These are phyloP conservation scores for Oncopeltus fasciatus DNA, from an alignment of 1,140 invertebrate species.

Conservation along the genomic window DNA sequence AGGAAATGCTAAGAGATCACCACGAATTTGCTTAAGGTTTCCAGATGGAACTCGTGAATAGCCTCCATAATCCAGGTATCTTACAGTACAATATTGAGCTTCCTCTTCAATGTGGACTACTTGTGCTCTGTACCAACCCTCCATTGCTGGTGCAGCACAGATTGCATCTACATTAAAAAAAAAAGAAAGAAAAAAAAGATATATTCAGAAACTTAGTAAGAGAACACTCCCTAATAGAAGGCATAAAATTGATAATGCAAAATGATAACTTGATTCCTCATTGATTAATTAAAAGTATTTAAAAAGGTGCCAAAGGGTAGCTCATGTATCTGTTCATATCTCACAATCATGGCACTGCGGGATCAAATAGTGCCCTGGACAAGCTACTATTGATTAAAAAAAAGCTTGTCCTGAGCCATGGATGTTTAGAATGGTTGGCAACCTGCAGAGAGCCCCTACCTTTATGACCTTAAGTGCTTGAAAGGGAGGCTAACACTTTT, in stretches of 20 bases:
- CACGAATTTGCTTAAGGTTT: constrained; percentile 71
- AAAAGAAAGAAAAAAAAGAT: background rate
- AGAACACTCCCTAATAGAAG: background rate
- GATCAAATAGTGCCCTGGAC: no score
- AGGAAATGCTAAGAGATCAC: constrained; percentile 80
- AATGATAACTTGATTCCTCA: no score
- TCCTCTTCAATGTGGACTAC: constrained; percentile 55
- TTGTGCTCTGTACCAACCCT: constrained; percentile 78
- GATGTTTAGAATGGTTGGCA: no score
- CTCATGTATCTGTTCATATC: background rate
- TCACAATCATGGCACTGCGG: background rate
- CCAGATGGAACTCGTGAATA: constrained; percentile 61
- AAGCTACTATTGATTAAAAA: no score
- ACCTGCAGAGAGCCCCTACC: no score
- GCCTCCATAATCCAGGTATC: constrained; percentile 88
- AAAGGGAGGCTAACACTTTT: no score
- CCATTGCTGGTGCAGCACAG: constrained; percentile 67
- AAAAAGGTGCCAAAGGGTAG: no score
- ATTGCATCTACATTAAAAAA: constrained; percentile 52
- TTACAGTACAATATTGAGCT: constrained; percentile 58
- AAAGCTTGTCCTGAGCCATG: no score
- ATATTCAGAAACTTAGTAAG: background rate
- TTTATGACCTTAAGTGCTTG: no score
- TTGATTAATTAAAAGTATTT: no score
- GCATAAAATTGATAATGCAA: no score